Evolutionary conservation across 2,797 vertebrate genomes (phyloP), one percentile per base, ranked within the genome.

Genomic region (Xenops minutus): DNA sequence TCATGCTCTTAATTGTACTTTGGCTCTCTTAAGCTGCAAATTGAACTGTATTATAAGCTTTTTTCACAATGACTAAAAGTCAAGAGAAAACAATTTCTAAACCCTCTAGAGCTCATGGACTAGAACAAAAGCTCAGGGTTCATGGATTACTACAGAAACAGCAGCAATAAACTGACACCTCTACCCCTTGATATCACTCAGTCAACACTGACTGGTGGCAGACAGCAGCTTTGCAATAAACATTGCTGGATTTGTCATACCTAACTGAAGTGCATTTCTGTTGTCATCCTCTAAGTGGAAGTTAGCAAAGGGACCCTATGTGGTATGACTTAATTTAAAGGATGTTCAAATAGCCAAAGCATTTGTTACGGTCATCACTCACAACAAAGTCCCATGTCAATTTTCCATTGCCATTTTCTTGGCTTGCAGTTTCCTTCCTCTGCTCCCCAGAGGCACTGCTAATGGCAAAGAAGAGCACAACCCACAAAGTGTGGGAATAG

Each of bases 161-260:
- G 19, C 18, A 79, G 7, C 30, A 69, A 44, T 58, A 86, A 90
- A 68, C 43, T 32, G 29, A 81, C 11, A 56, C 11, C 24, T 67
- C 39, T 48, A 15, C 32, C 26, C 34, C 69, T 32, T 34, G 32
- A 20, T 37, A 91, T 18, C 8, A 56, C 39, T 75, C 71, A 55
- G 30, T 20, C 71, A 68, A 7, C 0, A 0, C 49, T 8, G 46
- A 62, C 58, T 41, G 22, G 56, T 58, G 86, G 64, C 0, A 2
- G 80, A 69, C 22, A 79, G 56, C 22, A 66, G 34, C 37, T 90
- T 43, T 59, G n/a, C 0, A 0, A 18, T 15, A 15, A 78, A 23
- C 14, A 27, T 17, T n/a, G 62, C 61, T 1, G 8, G 16, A 64
- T 71, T 54, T 68, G 24, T 41, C 71, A 58, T 14, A 62, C 7